Base-by-base conservation (phyloP, 1,140 invertebrate genomes). In the Harlomillsia oculata region DNA sequence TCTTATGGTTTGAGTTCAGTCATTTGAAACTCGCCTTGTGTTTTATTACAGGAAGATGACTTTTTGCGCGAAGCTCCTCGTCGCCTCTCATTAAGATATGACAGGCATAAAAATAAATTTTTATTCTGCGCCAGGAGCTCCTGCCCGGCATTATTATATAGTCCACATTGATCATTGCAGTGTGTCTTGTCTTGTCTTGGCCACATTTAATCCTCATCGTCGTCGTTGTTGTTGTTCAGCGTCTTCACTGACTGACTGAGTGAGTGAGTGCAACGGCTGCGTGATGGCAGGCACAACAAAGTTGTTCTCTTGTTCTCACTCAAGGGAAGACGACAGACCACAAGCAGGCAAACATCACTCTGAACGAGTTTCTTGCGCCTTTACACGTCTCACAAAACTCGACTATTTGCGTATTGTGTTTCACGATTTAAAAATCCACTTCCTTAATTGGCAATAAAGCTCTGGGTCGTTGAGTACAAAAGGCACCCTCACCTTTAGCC, bases 381-480 rank as follows among this genome's bases (percentile, higher is more conserved):
- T 46, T 30, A 46, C 34, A 28, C 13, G n/a, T 30, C 32, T 34
- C 32, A 34, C 32, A 9, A 8, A 34, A 34, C n/a, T 34, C 32
- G 32, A 34, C 32, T 50, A 50, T 50, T 37, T 36, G 30, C 48
- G 48, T 39, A 37, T 50, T 36, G 30, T 50, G 32, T 36, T 48
- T 56, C 45, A 29, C 43, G 48, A 56, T 48, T 56, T 56, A 50
- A 52, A 58, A 45, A 58, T 51, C 32, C 41, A 58, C 43, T 58
- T 58, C 56, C 56, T 58, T 58, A 58, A 58, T 58, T 58, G 56
- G 56, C 50, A 58, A 53, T 58, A 58, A 58, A 58, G 32, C 56
- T 58, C 32, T 45, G 50, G 56, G 37, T 58, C 50, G 48, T 58
- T 58, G 40, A 51, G 37, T 52, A 41, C 44, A 41, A 14, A 49